Base-by-base conservation (phyloP, 2,113 vertebrate species). In the Alaudala cheleensis region DNA sequence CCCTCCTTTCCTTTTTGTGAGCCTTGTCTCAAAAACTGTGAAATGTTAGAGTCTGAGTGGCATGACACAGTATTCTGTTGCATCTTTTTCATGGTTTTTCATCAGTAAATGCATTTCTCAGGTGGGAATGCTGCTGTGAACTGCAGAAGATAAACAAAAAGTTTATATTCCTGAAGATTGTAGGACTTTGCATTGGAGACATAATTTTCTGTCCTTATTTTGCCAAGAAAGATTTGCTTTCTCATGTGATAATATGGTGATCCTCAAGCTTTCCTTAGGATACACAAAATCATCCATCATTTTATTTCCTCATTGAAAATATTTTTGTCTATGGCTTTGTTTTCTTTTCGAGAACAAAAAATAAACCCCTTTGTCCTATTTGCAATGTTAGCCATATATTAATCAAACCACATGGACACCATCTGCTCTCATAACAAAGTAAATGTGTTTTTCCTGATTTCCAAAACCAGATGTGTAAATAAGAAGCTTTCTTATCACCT, bases 131-230 rank as follows among this genome's bases (percentile, higher is more conserved):
- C 4, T 86, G 19, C 51, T 70, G 21, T 34, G 51, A 50, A 47
- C 10, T 34, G 23, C n/a, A n/a, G n/a, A n/a, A n/a, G n/a, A n/a
- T n/a, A n/a, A n/a, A 44, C 0, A 4, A 31, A 7, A 76, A 53
- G 5, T 82, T 84, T 62, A 10, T 71, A 17, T 53, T 91, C 22
- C 49, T 53, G 7, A 61, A 31, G 19, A 37, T 1, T 76, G 20
- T 31, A 23, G 26, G 40, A 49, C 42, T 89, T 80, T 23, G 7
- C 34, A 49, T 8, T n/a, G 44, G 42, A 92, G 47, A 78, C 47
- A 60, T 1, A 49, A 57, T 61, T 78, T 93, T 31, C 40, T 81
- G 29, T 44, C 23, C 42, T 74, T 29, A 65, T 90, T 84, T 94
- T 83, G 23, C 40, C 18, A 33, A 71, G 4, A 62, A 23, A 45